Percentiles rank a stretch among this genome's conserved stretches.
Conservation (phyloP, 2,888 invertebrate genomes). For the Sinotaia quadrata region DNA sequence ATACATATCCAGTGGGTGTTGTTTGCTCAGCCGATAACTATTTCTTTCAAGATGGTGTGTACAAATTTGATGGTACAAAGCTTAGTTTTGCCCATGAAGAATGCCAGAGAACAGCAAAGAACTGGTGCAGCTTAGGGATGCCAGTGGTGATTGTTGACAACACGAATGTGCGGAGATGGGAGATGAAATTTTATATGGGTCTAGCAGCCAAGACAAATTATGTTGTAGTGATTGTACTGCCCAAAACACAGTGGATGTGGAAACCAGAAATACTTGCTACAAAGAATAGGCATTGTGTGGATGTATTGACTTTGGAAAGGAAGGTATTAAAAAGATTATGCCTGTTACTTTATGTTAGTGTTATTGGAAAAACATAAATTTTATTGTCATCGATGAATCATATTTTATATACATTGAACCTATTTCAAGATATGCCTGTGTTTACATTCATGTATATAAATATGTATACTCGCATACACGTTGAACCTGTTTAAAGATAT, state of each 20-base stretch:
- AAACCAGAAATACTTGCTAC: constrained; percentile 58
- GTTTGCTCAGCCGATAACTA: constrained; percentile 71
- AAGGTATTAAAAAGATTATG: constrained; percentile 32
- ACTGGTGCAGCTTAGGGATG: constrained; percentile 50
- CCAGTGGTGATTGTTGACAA: constrained; percentile 70
- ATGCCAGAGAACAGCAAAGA: constrained; percentile 61
- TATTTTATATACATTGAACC: too few species aligned
- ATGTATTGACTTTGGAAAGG: constrained; percentile 44
- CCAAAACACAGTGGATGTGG: constrained; percentile 68
- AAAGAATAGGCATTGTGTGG: constrained; percentile 61
- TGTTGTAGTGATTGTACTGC: constrained; percentile 65
- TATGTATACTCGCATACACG: background rate
- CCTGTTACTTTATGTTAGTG: too few species aligned
- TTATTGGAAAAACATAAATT: too few species aligned
- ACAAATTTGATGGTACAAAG: constrained; percentile 55
- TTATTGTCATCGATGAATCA: too few species aligned
- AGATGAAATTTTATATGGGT: constrained; percentile 64
- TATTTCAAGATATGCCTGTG: background rate
- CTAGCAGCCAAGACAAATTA: constrained; percentile 63
- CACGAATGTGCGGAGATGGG: constrained; percentile 69
- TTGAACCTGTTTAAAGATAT: background rate
- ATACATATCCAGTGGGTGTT: constrained; percentile 50
- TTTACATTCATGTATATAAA: background rate
- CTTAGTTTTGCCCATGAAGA: constrained; percentile 65
- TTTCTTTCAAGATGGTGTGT: constrained; percentile 58